A percentile compares a stretch with the other conserved stretches of the same genome.
Conservation (phyloP, 2,888 invertebrate genomes). For the Apomyelois bistriatella region DNA sequence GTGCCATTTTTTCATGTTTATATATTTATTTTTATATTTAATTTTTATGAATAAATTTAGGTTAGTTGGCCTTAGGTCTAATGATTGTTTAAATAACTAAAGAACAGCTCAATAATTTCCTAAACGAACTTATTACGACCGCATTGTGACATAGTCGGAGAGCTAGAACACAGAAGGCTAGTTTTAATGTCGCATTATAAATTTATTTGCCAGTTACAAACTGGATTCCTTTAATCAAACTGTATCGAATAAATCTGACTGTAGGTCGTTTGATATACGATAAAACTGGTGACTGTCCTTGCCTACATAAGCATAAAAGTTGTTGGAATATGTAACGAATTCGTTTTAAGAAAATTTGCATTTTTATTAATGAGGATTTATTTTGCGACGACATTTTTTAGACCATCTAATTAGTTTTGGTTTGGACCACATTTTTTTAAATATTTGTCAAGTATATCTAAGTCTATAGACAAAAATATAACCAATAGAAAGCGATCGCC, state of each 20-base stretch:
- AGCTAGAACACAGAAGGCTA: neutral
- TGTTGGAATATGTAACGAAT: neutral
- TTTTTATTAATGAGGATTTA: neutral
- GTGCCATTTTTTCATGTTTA: no score
- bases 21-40: no score
- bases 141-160: neutral
- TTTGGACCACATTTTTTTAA: no score
- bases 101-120: neutral
- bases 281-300: conserved; percentile 10
- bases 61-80: no score
- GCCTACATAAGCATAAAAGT: neutral
- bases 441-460: no score
- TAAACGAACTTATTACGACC: neutral
- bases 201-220: conserved; percentile 3
- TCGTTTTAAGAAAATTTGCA: neutral
- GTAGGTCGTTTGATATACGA: conserved; percentile 7
- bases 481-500: no score
- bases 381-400: no score
- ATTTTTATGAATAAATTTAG: no score
- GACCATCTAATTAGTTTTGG: no score
- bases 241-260: conserved; percentile 8
- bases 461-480: no score
- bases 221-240: conserved; percentile 12
- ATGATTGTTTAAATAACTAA: no score
- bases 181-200: conserved; percentile 7